Evolutionary conservation across 2,797 vertebrate species (phyloP).

Genomic region (Labroides dimidiatus): DNA sequence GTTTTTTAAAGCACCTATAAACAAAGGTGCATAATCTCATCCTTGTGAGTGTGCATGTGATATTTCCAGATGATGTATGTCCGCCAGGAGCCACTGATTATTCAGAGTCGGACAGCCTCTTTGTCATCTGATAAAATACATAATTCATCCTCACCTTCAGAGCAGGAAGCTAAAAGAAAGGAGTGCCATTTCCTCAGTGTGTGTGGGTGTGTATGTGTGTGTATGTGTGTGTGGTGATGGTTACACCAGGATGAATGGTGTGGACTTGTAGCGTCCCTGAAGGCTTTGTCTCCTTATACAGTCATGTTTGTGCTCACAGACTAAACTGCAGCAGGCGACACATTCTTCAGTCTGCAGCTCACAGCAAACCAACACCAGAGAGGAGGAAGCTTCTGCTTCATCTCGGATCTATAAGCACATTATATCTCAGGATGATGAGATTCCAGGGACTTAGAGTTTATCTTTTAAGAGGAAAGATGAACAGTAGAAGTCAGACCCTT

Average conservation of each 20-base stretch:
- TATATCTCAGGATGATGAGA: background rate
- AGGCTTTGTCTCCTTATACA: constrained; percentile 69
- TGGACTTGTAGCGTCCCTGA: constrained; percentile 55
- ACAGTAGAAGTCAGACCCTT: background rate
- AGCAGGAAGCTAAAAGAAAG: constrained; percentile 47
- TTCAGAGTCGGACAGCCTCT: constrained; percentile 65
- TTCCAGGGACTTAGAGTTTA: background rate
- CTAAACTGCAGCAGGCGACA: constrained; percentile 66
- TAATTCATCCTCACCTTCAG: constrained; percentile 73
- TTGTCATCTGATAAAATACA: constrained; percentile 70
- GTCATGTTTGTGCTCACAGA: constrained; percentile 70
- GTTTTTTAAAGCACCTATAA: background rate
- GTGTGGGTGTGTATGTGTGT: constrained; percentile 20
- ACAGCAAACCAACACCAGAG: background rate
- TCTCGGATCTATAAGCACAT: background rate
- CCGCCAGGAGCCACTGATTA: constrained; percentile 57
- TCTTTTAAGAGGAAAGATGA: background rate
- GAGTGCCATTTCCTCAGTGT: constrained; percentile 38
- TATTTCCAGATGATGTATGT: constrained; percentile 55
- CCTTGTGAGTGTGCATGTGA: constrained; percentile 1
- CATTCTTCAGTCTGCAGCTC: constrained; percentile 70
- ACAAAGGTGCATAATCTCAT: background rate
- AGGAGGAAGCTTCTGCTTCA: constrained; percentile 1
- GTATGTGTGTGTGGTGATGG: constrained; percentile 21
- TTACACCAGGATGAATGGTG: constrained; percentile 48